Evolutionary conservation across 2,888 invertebrate species (phyloP), one percentile per base, ranked within the genome.

Genomic region (Eilema sororculum): DNA sequence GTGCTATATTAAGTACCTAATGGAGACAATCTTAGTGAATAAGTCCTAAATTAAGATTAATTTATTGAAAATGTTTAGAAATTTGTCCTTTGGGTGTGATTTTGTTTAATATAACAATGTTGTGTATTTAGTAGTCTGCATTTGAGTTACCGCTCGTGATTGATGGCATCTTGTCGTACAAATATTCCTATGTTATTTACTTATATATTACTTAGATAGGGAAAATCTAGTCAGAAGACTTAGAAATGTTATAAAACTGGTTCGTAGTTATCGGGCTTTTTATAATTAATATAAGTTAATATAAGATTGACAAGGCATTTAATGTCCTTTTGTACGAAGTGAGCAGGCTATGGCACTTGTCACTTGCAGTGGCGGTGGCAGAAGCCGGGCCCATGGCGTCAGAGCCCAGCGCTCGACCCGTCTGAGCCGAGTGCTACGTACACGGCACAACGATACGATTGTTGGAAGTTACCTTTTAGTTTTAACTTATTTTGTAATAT

Each of bases 71-170:
- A 88, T 86, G 84, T 90, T 83, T 85, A 88, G 84, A 80, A 81
- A 83, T 85, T 88, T 85, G 82, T 89, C 85, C 85, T 93, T 93
- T 93, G 85, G 89, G 93, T 94, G 93, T 94, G 94, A 93, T 94
- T 95, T 91, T 85, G 88, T 95, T 93, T 91, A 87, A 88, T 89
- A 85, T 88, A 91, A 87, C 88, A 88, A 88, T 90, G 89, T 92
- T 91, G 90, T 93, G 90, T 94, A 93, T 88, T 91, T 91, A 92
- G 88, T 91, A 93, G 93, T 94, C 91, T 94, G 95, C 95, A 95
- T 95, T 95, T 95, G 93, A 95, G 95, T 95, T 95, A 95, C 95
- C 95, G 94, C 92, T 95, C 94, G 95, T 95, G 93, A 95, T 94
- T 91, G 91, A 93, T 94, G 94, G 94, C 95, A 95, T 95, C 95